Conservation (phyloP, 2,888 invertebrate genomes). For the Corbicula japonica region DNA sequence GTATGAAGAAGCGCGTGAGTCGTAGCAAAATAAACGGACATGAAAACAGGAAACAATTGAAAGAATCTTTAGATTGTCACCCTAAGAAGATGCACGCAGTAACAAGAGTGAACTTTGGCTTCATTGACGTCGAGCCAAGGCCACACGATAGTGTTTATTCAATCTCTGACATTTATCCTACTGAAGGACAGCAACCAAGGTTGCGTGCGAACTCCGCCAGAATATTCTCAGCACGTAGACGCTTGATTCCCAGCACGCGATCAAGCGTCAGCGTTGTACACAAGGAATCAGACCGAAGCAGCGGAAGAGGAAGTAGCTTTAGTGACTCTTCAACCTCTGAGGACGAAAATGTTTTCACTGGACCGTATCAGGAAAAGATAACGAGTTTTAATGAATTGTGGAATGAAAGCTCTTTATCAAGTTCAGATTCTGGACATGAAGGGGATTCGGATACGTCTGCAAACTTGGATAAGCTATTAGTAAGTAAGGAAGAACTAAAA, state of each 20-base stretch:
- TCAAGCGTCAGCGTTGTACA: not conserved
- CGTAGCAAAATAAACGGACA: no score
- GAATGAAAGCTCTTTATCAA: constrained; percentile 7
- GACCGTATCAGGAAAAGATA: no score
- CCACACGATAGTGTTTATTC: constrained; percentile 25
- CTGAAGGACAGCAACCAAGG: not conserved
- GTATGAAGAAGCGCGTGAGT: no score
- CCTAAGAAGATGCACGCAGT: constrained; percentile 58
- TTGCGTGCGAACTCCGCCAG: not conserved
- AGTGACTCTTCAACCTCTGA: no score
- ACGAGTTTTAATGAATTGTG: constrained; percentile 29
- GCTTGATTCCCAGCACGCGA: constrained; percentile 19
- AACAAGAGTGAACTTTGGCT: constrained; percentile 47
- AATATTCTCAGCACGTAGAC: constrained; percentile 18
- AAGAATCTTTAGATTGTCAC: constrained; percentile 25
- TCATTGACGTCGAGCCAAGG: constrained; percentile 47
- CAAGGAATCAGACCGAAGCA: no score
- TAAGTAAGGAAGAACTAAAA: no score
- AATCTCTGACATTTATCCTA: not conserved
- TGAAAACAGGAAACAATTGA: not conserved
- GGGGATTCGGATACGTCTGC: constrained; percentile 32
- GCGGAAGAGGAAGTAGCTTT: no score
- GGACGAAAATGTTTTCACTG: no score
- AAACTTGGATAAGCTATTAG: constrained; percentile 13
- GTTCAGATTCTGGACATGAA: constrained; percentile 35